Base-by-base conservation (phyloP, 2,797 vertebrate genomes). In the Sternarchorhynchus goeldii region DNA sequence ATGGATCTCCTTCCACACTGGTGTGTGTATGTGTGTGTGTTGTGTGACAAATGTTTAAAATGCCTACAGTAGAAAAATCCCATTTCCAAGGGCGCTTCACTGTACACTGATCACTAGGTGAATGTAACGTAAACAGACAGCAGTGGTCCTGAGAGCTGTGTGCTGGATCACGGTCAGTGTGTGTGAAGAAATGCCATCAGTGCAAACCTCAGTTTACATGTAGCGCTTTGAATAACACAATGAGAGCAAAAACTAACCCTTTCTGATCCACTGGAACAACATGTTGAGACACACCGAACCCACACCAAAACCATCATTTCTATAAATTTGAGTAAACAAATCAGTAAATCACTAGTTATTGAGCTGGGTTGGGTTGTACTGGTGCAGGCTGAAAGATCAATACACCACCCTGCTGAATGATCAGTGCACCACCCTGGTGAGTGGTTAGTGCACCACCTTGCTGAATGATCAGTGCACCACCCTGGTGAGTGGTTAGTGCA, bases 1-100 rank as follows among this genome's bases (percentile, higher is more conserved):
- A 20, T 75, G 58, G 72, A 75, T 31, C 78, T 39, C 58, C 34
- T 62, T 73, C 77, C 59, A 29, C 41, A 12, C 50, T 21, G 21
- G 65, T 80, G 56, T 68, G 79, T 58, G 41, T 63, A 60, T 41
- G 83, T 82, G 56, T 50, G 31, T 25, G 45, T 50, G 45, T 50
- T 21, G 36, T 20, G 32, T 41, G 14, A 41, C 21, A 20, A 21
- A 21, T n/a, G n/a, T 6, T 20, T 25, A 39, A 20, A 10, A 6
- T 18, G 41, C 21, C 41, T 29, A 31, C 10, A 45, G 39, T 39
- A 41, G 39, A 39, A 20, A 66, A 45, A 3, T 14, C 29, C 60
- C 17, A 14, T 50, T 50, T 50, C 45, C 20, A 67, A 21, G 34
- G 21, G 20, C 1, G 39, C 6, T 67, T 45, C 2, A 4, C 4